Evolutionary conservation across 2,113 vertebrate genomes (phyloP), one percentile per base, ranked within the genome.

Genomic region (Misgurnus mizolepis): DNA sequence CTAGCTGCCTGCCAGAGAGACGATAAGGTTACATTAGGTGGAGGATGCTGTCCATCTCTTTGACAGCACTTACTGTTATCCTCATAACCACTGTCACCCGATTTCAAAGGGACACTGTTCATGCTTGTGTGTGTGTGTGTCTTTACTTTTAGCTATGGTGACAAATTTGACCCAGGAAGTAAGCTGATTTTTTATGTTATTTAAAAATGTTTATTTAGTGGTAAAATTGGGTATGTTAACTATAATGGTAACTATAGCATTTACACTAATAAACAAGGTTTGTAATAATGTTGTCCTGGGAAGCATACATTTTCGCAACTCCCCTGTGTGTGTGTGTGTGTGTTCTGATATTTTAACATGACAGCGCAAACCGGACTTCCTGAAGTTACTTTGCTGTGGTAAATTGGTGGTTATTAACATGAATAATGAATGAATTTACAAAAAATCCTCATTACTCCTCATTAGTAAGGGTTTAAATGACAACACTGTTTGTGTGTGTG

Each of bases 11-110:
- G 60, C 62, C 47, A 47, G 18, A 39, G 22, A 64, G 58, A 75
- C 43, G 71, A 73, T 75, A 75, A 75, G 58, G 73, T 75, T 64
- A 75, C n/a, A 66, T 67, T 53, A 66, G 17, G 61, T 10, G 17
- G 62, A 64, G 74, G 62, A 77, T 66, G 62, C 61, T 66, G 75
- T 66, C 75, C 27, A 41, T 77, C 75, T 77, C 17, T 66, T 55
- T 67, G 75, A 77, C 34, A 77, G 75, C 49, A 47, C 34, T 77
- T 47, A 77, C 47, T 53, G 61, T 77, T 47, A 4, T 67, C 47
- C 34, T 77, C 62, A 77, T 66, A 77, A 66, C 47, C 75, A 27
- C 58, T 49, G 73, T 75, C 73, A 75, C 41, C 58, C 14, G 1
- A 15, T 7, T 62, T 58, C 69, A 18, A 18, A 15, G 45, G 14